Conservation (phyloP, 2,888 invertebrate genomes). For the Willowsia nigromaculata region DNA sequence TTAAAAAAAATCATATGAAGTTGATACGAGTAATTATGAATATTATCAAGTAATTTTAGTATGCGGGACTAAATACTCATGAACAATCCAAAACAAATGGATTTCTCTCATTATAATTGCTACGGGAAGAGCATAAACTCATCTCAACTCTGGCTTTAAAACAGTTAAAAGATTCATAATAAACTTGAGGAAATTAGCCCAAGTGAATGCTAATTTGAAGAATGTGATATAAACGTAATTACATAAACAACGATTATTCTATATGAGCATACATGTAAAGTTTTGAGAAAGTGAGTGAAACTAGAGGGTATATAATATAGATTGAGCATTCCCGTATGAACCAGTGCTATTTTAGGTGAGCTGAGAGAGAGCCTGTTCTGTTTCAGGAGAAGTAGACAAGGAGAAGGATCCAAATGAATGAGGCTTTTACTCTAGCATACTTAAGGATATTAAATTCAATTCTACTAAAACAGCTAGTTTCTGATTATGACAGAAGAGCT, state of each 20-base stretch:
- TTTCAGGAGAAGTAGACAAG: conserved; percentile 3
- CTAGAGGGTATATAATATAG: neutral
- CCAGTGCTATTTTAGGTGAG: neutral
- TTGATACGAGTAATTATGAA: no score
- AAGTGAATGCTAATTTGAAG: conserved; percentile 19
- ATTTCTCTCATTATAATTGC: no score
- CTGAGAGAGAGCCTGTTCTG: neutral
- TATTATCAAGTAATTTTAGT: no score
- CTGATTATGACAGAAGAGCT: conserved; percentile 70
- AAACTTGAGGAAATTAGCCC: conserved; percentile 30
- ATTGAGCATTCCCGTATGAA: neutral
- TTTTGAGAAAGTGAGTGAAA: neutral
- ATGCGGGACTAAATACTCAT: no score
- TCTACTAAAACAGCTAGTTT: conserved; percentile 62
- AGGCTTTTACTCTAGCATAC: conserved; percentile 71
- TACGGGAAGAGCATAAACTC: no score
- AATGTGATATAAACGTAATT: conserved; percentile 5
- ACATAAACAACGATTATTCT: neutral
- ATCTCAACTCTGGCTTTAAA: neutral
- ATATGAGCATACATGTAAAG: no score
- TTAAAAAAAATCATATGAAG: no score
- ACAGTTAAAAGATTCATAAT: conserved; percentile 31
- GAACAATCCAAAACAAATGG: no score
- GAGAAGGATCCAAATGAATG: conserved; percentile 61
- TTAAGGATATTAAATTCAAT: conserved; percentile 72